A percentile compares a stretch with the other conserved stretches of the same genome.
Conservation (phyloP, 1,140 invertebrate species). For the Pentalonia nigronervosa region DNA sequence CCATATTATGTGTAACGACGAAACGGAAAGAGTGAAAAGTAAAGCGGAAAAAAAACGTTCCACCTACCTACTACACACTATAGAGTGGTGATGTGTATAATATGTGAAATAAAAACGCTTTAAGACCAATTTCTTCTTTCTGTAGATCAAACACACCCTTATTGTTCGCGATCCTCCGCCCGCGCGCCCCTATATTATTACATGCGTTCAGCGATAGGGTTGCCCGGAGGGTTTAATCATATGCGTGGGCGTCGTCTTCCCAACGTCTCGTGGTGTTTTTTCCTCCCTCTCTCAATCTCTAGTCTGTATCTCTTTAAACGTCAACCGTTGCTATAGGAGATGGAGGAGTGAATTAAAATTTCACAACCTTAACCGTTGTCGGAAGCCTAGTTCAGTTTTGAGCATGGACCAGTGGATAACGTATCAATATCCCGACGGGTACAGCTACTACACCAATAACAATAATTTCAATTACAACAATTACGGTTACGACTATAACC, state of each 20-base stretch:
- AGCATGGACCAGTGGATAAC: constrained; percentile 57
- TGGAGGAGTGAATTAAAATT: constrained; percentile 36
- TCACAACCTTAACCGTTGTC: background rate
- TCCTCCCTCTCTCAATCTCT: background rate
- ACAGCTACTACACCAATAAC: constrained; percentile 46
- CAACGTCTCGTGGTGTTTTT: background rate
- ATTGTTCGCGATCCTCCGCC: background rate
- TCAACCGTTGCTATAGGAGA: background rate
- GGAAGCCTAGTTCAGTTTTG: constrained; percentile 31
- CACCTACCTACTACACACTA: background rate
- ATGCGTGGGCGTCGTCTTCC: constrained; percentile 48
- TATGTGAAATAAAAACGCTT: background rate
- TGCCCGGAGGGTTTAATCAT: background rate
- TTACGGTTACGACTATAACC: constrained; percentile 22
- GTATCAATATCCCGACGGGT: constrained; percentile 56
- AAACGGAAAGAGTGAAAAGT: background rate
- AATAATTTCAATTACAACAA: constrained; percentile 24
- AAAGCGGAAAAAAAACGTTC: background rate
- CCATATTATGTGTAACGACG: background rate
- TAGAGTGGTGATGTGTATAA: too few relatives aligned
- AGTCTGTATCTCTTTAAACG: background rate
- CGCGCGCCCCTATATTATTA: background rate
- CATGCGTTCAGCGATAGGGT: background rate
- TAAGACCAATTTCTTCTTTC: constrained; percentile 43
- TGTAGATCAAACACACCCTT: constrained; percentile 19